Evolutionary conservation across 2,113 vertebrate species (phyloP), one percentile per base, ranked within the genome.

Genomic region (Podilymbus podiceps): DNA sequence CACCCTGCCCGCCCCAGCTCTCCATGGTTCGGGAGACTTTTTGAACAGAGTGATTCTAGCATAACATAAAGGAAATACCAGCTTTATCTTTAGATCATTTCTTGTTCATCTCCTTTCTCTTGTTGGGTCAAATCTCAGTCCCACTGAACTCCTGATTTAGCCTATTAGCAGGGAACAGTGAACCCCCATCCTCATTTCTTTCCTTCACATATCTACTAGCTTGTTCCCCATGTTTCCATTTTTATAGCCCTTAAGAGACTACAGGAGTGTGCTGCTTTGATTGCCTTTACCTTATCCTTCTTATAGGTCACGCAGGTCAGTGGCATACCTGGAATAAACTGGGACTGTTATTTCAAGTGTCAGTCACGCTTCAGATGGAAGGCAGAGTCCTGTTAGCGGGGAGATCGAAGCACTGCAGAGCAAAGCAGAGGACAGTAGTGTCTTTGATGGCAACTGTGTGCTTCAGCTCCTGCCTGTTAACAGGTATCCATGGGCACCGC

Each of bases 51-150:
- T 28, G 75, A 96, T 84, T 96, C 72, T 60, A 84, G 82, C 40
- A 83, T 40, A 89, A 90, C 84, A 75, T 52, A 68, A 94, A 96
- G 79, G 56, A 96, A 95, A 86, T 56, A 87, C 35, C 64, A 92
- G 64, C 44, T 75, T 76, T 87, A 64, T 52, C 76, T 93, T 88
- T 78, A 90, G 40, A 88, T 86, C 16, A 75, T 83, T 85, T 90
- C 71, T 91, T 76, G 85, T 68, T 94, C 58, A 76, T 77, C 68
- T 95, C 50, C 67, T 87, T 83, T 75, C 85, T 86, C 69, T 84
- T 72, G 30, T 8, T 78, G 69, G 83, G 76, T 94, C 66, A 95
- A 92, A 90, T 68, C 64, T 80, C 85, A 90, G 93, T 81, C 83
- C 52, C 79, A 49, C 53, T 68, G 73, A 90, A 84, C 60, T 93